These are phyloP conservation scores for Cydia splendana DNA, from an alignment of 1,140 invertebrate genomes.

Conservation along the genomic window DNA sequence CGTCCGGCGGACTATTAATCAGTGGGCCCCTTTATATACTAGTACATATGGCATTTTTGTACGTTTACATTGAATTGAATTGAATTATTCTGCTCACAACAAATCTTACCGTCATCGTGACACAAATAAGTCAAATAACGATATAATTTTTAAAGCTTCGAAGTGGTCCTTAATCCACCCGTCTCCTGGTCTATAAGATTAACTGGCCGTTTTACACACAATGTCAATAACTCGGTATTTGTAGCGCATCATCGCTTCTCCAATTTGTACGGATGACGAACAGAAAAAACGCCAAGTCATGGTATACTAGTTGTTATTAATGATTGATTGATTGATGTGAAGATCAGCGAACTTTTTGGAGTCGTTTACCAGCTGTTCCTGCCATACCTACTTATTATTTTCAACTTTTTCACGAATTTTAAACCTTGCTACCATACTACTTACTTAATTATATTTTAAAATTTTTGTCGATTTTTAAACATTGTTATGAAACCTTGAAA, in stretches of 20 bases:
- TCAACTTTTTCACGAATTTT: too few species aligned
- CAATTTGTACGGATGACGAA: constrained; percentile 23
- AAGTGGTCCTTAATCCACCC: not conserved
- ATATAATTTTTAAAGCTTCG: not conserved
- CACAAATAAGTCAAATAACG: not conserved
- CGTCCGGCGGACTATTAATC: too few species aligned
- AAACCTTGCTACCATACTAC: too few species aligned
- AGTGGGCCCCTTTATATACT: too few species aligned
- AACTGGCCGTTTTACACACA: constrained; percentile 27
- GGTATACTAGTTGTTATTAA: constrained; percentile 11
- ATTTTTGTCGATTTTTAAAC: too few species aligned
- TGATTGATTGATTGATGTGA: constrained; percentile 20
- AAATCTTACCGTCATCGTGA: not conserved
- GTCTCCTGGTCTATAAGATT: constrained; percentile 11
- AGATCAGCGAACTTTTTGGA: not conserved
- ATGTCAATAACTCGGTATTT: constrained; percentile 27
- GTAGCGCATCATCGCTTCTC: constrained; percentile 18
- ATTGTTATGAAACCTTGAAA: too few species aligned
- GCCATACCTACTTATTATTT: not conserved
- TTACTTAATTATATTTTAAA: too few species aligned
- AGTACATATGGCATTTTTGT: not conserved
- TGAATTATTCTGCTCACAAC: not conserved
- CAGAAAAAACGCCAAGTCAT: constrained; percentile 17
- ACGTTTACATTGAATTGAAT: not conserved
- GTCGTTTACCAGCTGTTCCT: not conserved